Conservation (phyloP, 1,140 invertebrate species). For the Pachyrhynchus sulphureomaculatus region DNA sequence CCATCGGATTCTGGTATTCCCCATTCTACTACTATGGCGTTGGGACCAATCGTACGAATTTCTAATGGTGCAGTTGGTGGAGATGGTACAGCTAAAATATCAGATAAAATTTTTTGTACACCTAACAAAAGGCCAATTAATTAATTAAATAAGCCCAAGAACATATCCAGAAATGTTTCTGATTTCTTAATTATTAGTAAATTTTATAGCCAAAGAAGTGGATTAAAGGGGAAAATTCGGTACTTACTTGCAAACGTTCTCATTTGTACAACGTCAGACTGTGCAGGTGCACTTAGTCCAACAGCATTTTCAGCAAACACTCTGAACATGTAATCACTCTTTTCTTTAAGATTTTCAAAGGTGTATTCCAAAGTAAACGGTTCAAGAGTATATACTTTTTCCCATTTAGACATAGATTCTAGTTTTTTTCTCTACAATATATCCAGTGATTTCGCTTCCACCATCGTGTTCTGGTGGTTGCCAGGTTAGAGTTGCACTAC, state of each 20-base stretch:
- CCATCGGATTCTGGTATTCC: constrained; percentile 91
- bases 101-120: background rate
- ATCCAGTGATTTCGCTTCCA: constrained; percentile 84
- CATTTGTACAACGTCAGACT: constrained; percentile 77
- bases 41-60: constrained; percentile 76
- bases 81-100: constrained; percentile 73
- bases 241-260: constrained; percentile 94
- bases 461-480: constrained; percentile 79
- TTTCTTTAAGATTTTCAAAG: constrained; percentile 86
- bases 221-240: too few species aligned
- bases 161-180: too few species aligned
- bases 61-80: constrained; percentile 88
- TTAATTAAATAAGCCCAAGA: too few species aligned
- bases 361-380: constrained; percentile 74
- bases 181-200: too few species aligned
- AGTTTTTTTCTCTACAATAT: constrained; percentile 91
- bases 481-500: constrained; percentile 86
- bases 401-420: constrained; percentile 77
- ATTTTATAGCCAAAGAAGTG: too few species aligned
- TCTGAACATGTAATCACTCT: constrained; percentile 86
- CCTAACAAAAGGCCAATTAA: too few species aligned
- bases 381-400: constrained; percentile 83
- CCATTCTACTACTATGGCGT: constrained; percentile 89
- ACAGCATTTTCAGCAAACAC: constrained; percentile 90
- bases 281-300: constrained; percentile 77